Base-by-base conservation (phyloP, 2,888 invertebrate genomes). In the Antheraea yamamai region DNA sequence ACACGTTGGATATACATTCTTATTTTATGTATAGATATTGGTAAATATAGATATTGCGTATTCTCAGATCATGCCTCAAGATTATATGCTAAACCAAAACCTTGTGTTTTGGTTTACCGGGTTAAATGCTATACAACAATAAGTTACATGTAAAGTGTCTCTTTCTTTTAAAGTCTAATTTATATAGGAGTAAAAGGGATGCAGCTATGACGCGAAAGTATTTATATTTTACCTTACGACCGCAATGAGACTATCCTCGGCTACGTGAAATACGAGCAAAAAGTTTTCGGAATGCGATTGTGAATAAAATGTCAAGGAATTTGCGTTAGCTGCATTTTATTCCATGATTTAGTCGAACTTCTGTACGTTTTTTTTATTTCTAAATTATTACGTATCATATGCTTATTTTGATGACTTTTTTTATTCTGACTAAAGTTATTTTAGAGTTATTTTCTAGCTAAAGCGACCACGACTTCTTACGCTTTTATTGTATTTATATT, bases 271-370 rank as follows among this genome's bases (percentile, higher is more conserved):
- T 77, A 79, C 79, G 78, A 71, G 76, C 81, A 81, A 82, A 82
- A 82, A 82, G 72, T 47, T 30, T 74, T 72, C 51, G 81, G 82
- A 79, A 83, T 81, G 81, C 78, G 75, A 79, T 81, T 81, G 80
- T 81, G 78, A 76, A 78, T 81, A 23, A 39, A 70, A 70, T 70
- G 39, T 70, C 70, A 70, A 70, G 70, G 70, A 70, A 39, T 70
- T 39, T 70, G 70, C 39, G 39, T 23, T 70, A 39, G 10, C 23
- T n/a, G 58, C n/a, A 20, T n/a, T n/a, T 58, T 23, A 55, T 55
- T 20, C 20, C 20, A 55, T 55, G 20, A 55, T 55, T 18, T 55
- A 6, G n/a, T 61, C 10, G 20, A 61, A 61, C 58, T 61, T 23
- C n/a, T n/a, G n/a, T 10, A 2, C 8, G n/a, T 23, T 58, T 58